Percentiles rank a stretch among this genome's conserved stretches.
Conservation (phyloP, 2,797 vertebrate genomes). For the Dendrocincla fuliginosa region DNA sequence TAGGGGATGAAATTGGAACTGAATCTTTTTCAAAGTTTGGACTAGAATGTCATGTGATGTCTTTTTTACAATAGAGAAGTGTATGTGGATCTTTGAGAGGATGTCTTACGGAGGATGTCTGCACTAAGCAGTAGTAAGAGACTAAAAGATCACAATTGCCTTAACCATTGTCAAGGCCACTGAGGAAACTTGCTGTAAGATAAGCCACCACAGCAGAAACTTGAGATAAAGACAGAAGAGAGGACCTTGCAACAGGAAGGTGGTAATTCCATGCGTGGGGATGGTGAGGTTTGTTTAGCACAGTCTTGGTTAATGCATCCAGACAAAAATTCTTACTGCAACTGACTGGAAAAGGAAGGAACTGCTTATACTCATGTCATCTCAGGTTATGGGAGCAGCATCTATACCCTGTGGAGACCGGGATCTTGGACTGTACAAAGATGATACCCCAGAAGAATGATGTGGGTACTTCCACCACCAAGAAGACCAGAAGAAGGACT, state of each 20-base stretch:
- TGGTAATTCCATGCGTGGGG: neutral
- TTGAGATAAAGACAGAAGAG: neutral
- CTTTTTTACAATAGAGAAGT: neutral
- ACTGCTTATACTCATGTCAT: neutral
- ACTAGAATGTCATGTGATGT: neutral
- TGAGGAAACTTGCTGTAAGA: rapidly evolving
- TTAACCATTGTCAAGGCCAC: too few species aligned
- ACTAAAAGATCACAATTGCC: neutral
- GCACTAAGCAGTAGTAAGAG: neutral
- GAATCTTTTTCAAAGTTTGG: neutral
- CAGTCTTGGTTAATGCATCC: neutral
- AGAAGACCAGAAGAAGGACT: neutral
- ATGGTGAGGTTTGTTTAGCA: neutral
- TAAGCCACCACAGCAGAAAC: neutral
- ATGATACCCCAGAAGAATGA: neutral
- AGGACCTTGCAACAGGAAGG: too few species aligned
- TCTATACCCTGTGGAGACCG: neutral
- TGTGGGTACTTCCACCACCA: rapidly evolving
- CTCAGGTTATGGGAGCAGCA: neutral
- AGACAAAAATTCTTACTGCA: neutral
- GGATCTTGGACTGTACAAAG: rapidly evolving
- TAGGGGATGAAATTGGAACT: neutral
- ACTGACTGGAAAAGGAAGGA: neutral
- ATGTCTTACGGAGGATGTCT: neutral
- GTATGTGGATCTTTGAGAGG: neutral